phyloP scores from a whole-genome alignment of 2,113 vertebrate species.

The Poeciliopsis retropinna region DNA sequence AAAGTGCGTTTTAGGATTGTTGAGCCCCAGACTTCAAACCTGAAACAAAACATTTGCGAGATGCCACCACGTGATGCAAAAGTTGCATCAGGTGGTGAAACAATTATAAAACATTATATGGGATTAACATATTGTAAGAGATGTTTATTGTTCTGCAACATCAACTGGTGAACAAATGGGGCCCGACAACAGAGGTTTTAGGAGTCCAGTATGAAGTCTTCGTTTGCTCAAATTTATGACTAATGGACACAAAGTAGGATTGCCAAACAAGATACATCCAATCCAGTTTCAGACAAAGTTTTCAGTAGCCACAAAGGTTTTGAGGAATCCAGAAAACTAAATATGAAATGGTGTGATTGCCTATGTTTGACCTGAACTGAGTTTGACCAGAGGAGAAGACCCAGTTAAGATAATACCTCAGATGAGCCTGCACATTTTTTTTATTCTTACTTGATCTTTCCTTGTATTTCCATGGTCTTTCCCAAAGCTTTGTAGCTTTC shows the following conservation, averaged over 20 bases:
- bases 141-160: not conserved
- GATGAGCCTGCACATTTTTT: not conserved
- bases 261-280: no score
- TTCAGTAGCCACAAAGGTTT: not conserved
- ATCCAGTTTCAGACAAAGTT: not conserved
- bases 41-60: not conserved
- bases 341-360: not conserved
- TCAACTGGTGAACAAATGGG: not conserved
- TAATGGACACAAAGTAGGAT: no score
- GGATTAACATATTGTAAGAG: no score
- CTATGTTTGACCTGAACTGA: no score
- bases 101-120: no score
- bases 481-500: not conserved
- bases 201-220: no score
- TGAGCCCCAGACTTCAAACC: not conserved
- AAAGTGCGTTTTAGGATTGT: not conserved
- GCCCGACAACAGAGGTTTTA: no score
- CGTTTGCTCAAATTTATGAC: no score
- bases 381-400: not conserved
- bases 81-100: no score
- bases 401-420: not conserved
- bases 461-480: constrained; percentile 13
- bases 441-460: constrained; percentile 17
- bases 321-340: constrained; percentile 4
- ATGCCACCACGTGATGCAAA: no score